phyloP scores from a whole-genome alignment of 2,113 vertebrate genomes.

The Garra rufa region DNA sequence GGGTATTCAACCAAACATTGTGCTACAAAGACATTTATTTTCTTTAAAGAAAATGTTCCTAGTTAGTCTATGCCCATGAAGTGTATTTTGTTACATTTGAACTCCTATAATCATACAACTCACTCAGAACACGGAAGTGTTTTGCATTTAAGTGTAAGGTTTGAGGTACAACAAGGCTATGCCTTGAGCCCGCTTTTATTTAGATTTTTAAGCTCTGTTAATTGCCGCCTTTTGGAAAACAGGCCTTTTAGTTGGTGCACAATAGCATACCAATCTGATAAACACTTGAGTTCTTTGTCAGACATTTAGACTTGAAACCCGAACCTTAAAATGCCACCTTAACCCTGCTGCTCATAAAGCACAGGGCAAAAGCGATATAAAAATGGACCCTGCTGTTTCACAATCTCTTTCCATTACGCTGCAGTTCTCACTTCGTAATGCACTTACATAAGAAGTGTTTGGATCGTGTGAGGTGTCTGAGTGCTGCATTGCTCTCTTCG shows the following conservation, averaged over 20 bases:
- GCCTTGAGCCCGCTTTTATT: slow-evolving; percentile 4
- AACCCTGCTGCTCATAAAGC: neutral
- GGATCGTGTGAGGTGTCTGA: slow-evolving; percentile 10
- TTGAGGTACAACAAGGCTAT: neutral
- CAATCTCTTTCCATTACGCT: neutral
- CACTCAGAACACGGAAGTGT: neutral
- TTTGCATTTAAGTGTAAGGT: neutral
- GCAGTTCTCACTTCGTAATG: neutral
- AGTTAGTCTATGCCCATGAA: neutral
- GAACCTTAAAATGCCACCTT: neutral
- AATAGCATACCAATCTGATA: neutral
- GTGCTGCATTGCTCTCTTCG: neutral
- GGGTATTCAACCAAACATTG: no score
- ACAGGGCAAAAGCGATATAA: neutral
- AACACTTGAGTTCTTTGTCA: neutral
- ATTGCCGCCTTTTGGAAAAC: neutral
- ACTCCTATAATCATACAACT: neutral
- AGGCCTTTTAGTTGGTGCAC: neutral
- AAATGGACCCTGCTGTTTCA: neutral
- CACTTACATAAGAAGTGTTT: slow-evolving; percentile 16
- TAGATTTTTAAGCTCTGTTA: slow-evolving; percentile 9
- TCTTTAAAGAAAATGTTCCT: neutral
- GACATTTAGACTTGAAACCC: neutral
- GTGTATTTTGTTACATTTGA: neutral
- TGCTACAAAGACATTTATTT: neutral